Evolutionary conservation across 2,888 invertebrate genomes (phyloP), one percentile per base, ranked within the genome.

Genomic region (Leucoma salicis): DNA sequence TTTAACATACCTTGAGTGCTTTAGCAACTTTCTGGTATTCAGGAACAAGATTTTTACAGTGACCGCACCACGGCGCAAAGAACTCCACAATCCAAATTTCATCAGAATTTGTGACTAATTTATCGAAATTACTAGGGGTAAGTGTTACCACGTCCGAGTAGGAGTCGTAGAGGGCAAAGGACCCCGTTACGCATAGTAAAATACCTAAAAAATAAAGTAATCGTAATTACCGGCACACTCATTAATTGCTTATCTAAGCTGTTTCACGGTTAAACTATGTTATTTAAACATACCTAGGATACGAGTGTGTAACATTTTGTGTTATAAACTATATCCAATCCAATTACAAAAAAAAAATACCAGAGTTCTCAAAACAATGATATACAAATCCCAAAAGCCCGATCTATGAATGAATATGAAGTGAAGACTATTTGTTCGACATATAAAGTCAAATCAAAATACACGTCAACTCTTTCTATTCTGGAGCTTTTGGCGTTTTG

Each of bases 11-110:
- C 92, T 97, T 98, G 0, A 99, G 85, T 0, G 97, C 98, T 55
- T 92, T 93, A 1, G 99, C 99, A 36, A 97, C 95, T 88, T 99
- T 99, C 49, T 95, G 93, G 85, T 98, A 99, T 74, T 99, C 99
- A 1, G 98, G 96, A 31, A 95, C 97, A 31, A 99, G 90, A 48
- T 92, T 92, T 78, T 98, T 94, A 82, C 99, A 96, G 72, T 96
- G 96, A 8, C 96, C 97, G 79, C 96, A 99, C 99, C 99, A 99
- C 0, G 98, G 98, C 0, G 99, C 99, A 79, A 92, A 98, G 82
- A 97, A 98, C 73, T 99, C 99, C 0, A 99, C 96, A 43, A 99
- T 85, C 99, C 99, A 99, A 14, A 99, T 88, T 59, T 94, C 93
- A 77, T 98, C 95, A 53, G 96, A 93, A 55, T 95, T 92, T 33